These are phyloP conservation scores for Poecilus cupreus DNA, from an alignment of 2,888 invertebrate species.

Conservation along the genomic window DNA sequence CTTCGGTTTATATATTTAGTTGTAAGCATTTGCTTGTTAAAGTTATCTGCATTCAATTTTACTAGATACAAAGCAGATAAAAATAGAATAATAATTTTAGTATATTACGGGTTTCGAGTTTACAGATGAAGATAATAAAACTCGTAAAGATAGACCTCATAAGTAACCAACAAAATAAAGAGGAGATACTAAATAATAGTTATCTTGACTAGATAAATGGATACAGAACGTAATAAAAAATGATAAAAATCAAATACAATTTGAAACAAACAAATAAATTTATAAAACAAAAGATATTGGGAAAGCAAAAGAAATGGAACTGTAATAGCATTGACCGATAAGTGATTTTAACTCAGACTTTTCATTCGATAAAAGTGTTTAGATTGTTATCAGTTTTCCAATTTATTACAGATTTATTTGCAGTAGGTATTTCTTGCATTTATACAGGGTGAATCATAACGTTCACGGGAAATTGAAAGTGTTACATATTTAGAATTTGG, in stretches of 20 bases:
- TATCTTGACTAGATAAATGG: conserved; percentile 18
- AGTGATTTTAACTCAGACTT: conserved; percentile 15
- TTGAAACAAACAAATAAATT: conserved; percentile 23
- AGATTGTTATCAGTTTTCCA: neutral
- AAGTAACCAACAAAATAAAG: conserved; percentile 38
- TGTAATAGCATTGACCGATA: conserved; percentile 17
- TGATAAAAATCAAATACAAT: conserved; percentile 42
- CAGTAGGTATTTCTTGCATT: no score
- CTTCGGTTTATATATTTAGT: neutral
- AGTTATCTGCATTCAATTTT: neutral
- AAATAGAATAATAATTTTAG: conserved; percentile 37
- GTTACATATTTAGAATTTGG: no score
- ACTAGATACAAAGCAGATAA: conserved; percentile 2
- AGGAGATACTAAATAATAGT: conserved; percentile 13
- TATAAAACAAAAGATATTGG: conserved; percentile 28
- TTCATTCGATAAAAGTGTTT: neutral
- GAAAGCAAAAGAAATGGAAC: conserved; percentile 10
- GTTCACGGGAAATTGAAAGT: no score
- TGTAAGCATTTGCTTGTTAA: neutral
- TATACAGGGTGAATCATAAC: no score
- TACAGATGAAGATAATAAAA: neutral
- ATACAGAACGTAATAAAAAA: conserved; percentile 18
- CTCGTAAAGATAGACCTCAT: neutral
- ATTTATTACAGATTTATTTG: neutral
- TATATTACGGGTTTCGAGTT: neutral